Base-by-base conservation (phyloP, 2,888 invertebrate genomes). In the Aphodius sticticus region DNA sequence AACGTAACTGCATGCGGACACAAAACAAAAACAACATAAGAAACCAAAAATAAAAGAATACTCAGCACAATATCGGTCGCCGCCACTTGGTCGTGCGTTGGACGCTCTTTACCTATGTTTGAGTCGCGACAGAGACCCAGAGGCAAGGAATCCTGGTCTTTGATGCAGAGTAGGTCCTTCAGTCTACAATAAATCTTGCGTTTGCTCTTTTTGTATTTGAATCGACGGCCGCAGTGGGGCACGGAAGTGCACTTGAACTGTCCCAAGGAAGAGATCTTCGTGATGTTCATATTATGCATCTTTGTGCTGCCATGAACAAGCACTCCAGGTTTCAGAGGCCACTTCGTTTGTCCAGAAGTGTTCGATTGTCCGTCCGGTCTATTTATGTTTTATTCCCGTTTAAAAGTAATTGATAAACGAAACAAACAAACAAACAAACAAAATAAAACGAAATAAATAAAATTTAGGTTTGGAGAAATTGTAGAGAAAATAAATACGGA, bases 251-350 rank as follows among this genome's bases (percentile, higher is more conserved):
- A 86, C 82, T 86, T 87, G 80, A 84, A 86, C 79, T 85, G 85
- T 76, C 84, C 83, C 38, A 81, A 15, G 1, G 85, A 81, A 38
- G 86, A 83, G 78, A 87, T 83, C 82, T 88, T 88, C 80, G 86
- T 87, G 82, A 86, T 86, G 83, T 86, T 88, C 77, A 92, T 89
- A 84, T 94, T 95, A 88, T 95, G 95, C 88, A 95, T 93, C 79
- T 95, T 95, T 14, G 81, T 77, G 90, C 96, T 96, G 35, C 96
- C 94, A 88, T 97, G 97, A 76, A 97, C 95, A 86, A 97, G 91
- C 78, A 97, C 96, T 77, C 97, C 97, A 2, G 97, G 96, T 86
- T 96, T 95, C 81, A 96, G 89, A 7, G 97, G 97, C 97, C 97
- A 97, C 87, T 95, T 94, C 26, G 93, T 92, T 35, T 86, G 86